phyloP scores from a whole-genome alignment of 2,888 invertebrate genomes.

The Abscondita cerata region DNA sequence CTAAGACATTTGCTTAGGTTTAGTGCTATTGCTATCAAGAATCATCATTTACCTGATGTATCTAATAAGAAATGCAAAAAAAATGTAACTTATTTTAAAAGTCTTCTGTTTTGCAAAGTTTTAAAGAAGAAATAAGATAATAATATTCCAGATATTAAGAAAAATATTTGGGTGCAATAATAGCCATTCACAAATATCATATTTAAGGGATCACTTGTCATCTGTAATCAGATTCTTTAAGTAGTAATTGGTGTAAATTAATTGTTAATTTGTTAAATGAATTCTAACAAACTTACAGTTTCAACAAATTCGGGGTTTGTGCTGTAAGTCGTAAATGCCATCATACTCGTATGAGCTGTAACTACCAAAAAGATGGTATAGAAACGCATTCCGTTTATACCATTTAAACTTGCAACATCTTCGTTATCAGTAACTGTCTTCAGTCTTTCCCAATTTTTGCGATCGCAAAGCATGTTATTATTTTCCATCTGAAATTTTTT shows the following conservation, averaged over 20 bases:
- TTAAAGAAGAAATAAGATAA: constrained; percentile 14
- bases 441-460: constrained; percentile 29
- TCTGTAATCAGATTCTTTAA: constrained; percentile 5
- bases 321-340: constrained; percentile 6
- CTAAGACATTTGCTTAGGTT: no score
- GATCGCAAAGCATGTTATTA: constrained; percentile 29
- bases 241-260: no score
- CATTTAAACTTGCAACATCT: constrained; percentile 11
- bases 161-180: constrained; percentile 15
- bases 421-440: constrained; percentile 10
- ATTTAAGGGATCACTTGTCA: constrained; percentile 6
- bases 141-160: constrained; percentile 14
- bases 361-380: constrained; percentile 30
- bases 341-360: constrained; percentile 25
- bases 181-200: constrained; percentile 17
- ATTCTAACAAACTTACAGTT: no score
- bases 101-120: constrained; percentile 8
- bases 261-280: no score
- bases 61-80: constrained; percentile 19
- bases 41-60: constrained; percentile 24
- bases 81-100: constrained; percentile 9
- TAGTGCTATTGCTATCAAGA: no score
- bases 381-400: constrained; percentile 31
- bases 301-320: constrained; percentile 23
- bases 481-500: constrained; percentile 20